These are phyloP conservation scores for Microplitis manilae DNA, from an alignment of 2,888 invertebrate genomes.

Conservation along the genomic window DNA sequence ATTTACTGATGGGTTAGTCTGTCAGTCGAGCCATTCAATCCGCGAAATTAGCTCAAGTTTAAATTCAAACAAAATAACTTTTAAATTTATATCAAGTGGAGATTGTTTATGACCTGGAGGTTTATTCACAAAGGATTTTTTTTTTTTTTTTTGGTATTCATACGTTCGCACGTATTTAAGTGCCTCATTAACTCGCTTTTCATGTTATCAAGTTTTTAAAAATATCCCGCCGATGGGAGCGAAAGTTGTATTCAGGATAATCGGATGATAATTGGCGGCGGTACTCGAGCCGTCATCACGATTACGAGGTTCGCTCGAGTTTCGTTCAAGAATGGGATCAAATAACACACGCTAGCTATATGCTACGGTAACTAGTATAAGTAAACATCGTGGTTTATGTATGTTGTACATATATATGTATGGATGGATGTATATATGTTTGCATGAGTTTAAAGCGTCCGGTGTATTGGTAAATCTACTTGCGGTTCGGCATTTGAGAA, in stretches of 20 bases:
- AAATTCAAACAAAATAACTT: not conserved
- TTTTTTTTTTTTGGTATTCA: not conserved
- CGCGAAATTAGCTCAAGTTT: not conserved
- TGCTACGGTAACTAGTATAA: slow-evolving; percentile 10
- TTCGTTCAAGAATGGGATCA: slow-evolving; percentile 43
- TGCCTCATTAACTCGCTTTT: slow-evolving; percentile 1
- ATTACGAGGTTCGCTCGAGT: slow-evolving; percentile 34
- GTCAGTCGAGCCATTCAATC: not conserved
- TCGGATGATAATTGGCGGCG: slow-evolving; percentile 49
- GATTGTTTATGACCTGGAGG: not conserved
- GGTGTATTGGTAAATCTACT: slow-evolving; percentile 3
- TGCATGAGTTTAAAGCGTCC: slow-evolving; percentile 2
- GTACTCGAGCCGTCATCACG: slow-evolving; percentile 36
- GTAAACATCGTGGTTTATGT: slow-evolving; percentile 5
- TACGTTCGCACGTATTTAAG: not conserved
- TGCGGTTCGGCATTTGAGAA: slow-evolving; percentile 19
- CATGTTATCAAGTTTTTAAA: not conserved
- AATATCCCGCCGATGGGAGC: not conserved
- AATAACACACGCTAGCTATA: slow-evolving; percentile 26
- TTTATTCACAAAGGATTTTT: not conserved
- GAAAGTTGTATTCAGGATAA: slow-evolving; percentile 48
- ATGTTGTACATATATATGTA: not conserved
- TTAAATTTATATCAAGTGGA: not conserved
- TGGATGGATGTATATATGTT: not conserved
- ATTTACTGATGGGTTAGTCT: not conserved